Percentiles rank a stretch among this genome's conserved stretches.
phyloP scores from a whole-genome alignment of 1,140 invertebrate species.

The Pissodes strobi region DNA sequence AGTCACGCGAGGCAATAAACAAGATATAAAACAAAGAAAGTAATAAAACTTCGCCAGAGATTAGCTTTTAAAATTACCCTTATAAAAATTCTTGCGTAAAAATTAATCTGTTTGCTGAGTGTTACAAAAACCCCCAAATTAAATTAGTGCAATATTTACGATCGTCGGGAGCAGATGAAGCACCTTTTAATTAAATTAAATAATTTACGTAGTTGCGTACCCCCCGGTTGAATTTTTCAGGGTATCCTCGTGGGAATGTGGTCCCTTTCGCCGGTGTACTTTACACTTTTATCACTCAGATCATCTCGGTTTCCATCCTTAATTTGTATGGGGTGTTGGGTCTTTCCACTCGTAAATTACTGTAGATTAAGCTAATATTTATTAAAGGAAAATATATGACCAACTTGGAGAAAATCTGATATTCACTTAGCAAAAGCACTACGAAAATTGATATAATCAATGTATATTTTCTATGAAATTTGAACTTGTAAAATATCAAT shows the following conservation, averaged over 20 bases:
- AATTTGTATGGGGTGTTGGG: too few relatives aligned
- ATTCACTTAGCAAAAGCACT: too few relatives aligned
- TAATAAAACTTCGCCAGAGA: slow-evolving; percentile 5
- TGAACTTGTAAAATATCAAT: too few relatives aligned
- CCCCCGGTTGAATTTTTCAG: slow-evolving; percentile 22
- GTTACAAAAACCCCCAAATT: slow-evolving; percentile 17
- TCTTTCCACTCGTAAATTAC: too few relatives aligned
- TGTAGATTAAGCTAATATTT: too few relatives aligned
- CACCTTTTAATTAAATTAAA: slow-evolving; percentile 38
- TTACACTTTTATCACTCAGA: not conserved
- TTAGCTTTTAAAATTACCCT: slow-evolving; percentile 23
- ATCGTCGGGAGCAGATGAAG: slow-evolving; percentile 23
- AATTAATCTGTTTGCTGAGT: slow-evolving; percentile 30
- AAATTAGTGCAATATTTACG: slow-evolving; percentile 35
- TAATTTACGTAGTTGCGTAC: slow-evolving; percentile 23
- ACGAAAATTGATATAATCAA: too few relatives aligned
- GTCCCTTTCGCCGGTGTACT: not conserved
- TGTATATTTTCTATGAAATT: too few relatives aligned
- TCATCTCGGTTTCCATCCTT: slow-evolving; percentile 1
- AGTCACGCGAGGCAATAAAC: slow-evolving; percentile 11
- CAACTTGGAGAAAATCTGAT: too few relatives aligned
- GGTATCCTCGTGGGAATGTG: slow-evolving; percentile 2
- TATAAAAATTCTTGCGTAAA: slow-evolving; percentile 28
- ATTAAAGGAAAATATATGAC: too few relatives aligned
- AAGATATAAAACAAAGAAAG: slow-evolving; percentile 22